Conservation (phyloP, 64 coral and sea anemone species). For the Dendronephthya gigantea region DNA sequence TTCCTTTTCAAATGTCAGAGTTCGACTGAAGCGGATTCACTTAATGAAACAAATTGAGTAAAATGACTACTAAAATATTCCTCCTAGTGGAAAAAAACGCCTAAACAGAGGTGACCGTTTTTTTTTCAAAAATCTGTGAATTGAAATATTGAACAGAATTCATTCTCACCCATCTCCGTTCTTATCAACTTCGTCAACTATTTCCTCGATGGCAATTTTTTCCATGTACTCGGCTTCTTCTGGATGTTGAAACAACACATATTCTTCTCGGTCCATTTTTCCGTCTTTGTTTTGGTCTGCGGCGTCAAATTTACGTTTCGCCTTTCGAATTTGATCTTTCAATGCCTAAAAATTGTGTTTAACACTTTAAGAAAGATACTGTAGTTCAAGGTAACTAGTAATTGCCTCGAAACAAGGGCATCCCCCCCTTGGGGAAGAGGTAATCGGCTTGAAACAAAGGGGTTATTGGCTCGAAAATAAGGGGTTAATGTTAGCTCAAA, state of each 20-base stretch:
- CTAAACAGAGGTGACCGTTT: not conserved
- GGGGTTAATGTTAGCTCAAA: no score
- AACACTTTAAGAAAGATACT: no score
- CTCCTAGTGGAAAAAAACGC: no score
- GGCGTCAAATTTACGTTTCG: conserved; percentile 62
- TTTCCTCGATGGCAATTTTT: conserved; percentile 71
- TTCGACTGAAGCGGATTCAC: no score
- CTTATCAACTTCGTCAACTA: conserved; percentile 81
- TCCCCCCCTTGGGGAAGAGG: no score
- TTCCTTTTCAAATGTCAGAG: no score
- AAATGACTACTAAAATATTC: no score
- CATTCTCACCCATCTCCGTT: conserved; percentile 61
- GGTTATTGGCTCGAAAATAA: no score
- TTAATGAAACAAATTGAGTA: no score
- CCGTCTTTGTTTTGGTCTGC: conserved; percentile 77
- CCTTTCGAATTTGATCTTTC: conserved; percentile 58
- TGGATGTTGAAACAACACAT: conserved; percentile 91
- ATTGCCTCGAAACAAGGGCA: no score
- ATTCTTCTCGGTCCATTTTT: conserved; percentile 80
- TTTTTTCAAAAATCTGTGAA: not conserved
- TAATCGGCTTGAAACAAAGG: no score
- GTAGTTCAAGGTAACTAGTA: no score
- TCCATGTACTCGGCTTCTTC: conserved; percentile 84
- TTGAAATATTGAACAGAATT: not conserved
- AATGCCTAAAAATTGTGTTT: conserved; percentile 36